Percentiles rank a stretch among this genome's conserved stretches.
Evolutionary conservation across 1,140 invertebrate species (phyloP).

Genomic region (Lordiphosa clarofinis): DNA sequence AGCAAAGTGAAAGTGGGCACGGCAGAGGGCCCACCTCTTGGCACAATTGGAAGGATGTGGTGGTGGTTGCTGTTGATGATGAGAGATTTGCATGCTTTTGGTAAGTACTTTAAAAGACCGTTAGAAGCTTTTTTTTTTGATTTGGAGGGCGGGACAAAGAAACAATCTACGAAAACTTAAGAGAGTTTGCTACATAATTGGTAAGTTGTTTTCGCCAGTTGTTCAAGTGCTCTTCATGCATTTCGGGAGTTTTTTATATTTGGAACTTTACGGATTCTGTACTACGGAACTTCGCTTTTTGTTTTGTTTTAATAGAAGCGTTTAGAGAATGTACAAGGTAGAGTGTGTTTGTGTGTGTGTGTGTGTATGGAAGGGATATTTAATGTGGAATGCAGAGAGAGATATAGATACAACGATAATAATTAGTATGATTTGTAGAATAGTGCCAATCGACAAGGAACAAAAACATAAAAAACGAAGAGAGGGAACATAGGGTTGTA

Average conservation of each 20-base stretch:
- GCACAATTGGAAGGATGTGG: slow-evolving; percentile 11
- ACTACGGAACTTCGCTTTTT: slow-evolving; percentile 49
- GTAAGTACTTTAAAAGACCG: slow-evolving; percentile 41
- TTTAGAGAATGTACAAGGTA: slow-evolving; percentile 58
- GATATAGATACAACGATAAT: slow-evolving; percentile 67
- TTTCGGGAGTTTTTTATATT: slow-evolving; percentile 55
- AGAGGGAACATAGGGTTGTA: slow-evolving; percentile 44
- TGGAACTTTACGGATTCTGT: slow-evolving; percentile 44
- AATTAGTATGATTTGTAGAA: slow-evolving; percentile 30
- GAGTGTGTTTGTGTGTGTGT: slow-evolving; percentile 16
- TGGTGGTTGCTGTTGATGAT: slow-evolving; percentile 14
- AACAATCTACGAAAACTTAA: slow-evolving; percentile 66
- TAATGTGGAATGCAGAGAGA: slow-evolving; percentile 54
- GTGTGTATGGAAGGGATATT: slow-evolving; percentile 2
- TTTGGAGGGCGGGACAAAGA: slow-evolving; percentile 32
- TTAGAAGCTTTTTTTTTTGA: slow-evolving; percentile 43
- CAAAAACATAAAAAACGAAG: slow-evolving; percentile 62
- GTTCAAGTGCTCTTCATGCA: slow-evolving; percentile 76
- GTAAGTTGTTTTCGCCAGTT: slow-evolving; percentile 58
- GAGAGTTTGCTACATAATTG: slow-evolving; percentile 63
- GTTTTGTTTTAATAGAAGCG: slow-evolving; percentile 57
- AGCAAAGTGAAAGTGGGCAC: no score
- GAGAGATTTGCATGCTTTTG: slow-evolving; percentile 47
- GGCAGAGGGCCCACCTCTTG: no score
- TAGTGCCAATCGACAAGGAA: slow-evolving; percentile 59